Conservation (phyloP, 2,888 invertebrate species). For the Heliconius cydno region DNA sequence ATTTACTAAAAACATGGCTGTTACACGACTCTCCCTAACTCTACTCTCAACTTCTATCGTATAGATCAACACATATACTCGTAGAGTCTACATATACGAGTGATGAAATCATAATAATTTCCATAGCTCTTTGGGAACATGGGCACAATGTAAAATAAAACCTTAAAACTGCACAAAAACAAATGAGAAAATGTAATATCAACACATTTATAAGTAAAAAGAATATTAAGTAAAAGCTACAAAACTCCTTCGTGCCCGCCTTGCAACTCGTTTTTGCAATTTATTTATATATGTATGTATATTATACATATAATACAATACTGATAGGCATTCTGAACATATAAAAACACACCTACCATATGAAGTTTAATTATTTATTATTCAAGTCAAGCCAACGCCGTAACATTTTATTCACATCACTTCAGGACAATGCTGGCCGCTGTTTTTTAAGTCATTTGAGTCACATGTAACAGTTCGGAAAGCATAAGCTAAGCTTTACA, state of each 20-base stretch:
- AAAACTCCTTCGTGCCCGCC: neutral
- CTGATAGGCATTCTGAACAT: neutral
- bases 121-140: neutral
- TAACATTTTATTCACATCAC: slow-evolving; percentile 20
- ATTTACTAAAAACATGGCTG: neutral
- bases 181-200: neutral
- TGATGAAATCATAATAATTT: neutral
- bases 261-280: too few relatives aligned
- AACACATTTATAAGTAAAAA: neutral
- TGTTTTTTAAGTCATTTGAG: neutral
- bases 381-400: slow-evolving; percentile 17
- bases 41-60: neutral
- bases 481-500: too few relatives aligned
- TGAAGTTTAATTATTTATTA: slow-evolving; percentile 5
- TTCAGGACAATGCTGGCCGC: neutral
- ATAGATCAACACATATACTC: too few relatives aligned
- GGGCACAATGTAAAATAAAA: neutral
- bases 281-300: neutral
- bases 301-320: neutral
- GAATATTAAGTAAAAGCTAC: neutral
- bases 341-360: slow-evolving; percentile 8
- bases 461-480: neutral
- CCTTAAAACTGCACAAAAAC: neutral
- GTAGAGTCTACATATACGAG: too few relatives aligned
- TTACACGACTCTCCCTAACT: neutral